Conservation (phyloP, 2,113 vertebrate species). For the Crotalus tigris region DNA sequence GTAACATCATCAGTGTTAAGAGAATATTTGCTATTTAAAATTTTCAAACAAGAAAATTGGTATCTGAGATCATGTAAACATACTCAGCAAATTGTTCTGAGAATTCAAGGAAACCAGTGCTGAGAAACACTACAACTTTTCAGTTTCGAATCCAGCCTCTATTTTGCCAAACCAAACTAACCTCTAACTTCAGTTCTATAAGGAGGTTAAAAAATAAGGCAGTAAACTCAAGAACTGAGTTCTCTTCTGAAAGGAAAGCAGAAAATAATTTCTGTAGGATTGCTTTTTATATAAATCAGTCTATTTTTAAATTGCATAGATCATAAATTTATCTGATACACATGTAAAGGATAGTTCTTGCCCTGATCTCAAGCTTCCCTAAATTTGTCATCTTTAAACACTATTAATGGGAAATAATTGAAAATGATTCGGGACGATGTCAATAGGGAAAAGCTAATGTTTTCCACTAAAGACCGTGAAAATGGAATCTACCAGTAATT, state of each 20-base stretch:
- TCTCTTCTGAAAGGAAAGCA: constrained; percentile 54
- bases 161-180: constrained; percentile 46
- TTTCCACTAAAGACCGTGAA: background rate
- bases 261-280: constrained; percentile 4
- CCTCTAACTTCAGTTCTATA: background rate
- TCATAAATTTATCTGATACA: constrained; percentile 31
- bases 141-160: background rate
- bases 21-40: constrained; percentile 10
- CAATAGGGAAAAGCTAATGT: background rate
- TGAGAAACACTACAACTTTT: constrained; percentile 11
- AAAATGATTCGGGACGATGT: background rate
- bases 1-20: background rate
- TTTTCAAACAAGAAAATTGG: constrained; percentile 10
- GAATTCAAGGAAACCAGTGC: background rate
- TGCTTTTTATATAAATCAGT: constrained; percentile 34
- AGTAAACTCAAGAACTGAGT: constrained; percentile 53
- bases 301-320: constrained; percentile 37
- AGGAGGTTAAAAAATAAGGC: constrained; percentile 20
- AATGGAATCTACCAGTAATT: background rate
- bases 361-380: constrained; percentile 16
- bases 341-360: constrained; percentile 21
- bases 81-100: constrained; percentile 24
- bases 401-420: background rate
- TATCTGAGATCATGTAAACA: background rate
- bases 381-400: constrained; percentile 20